These are phyloP conservation scores for Cantharis nigra DNA, from an alignment of 2,888 invertebrate genomes.

Conservation along the genomic window DNA sequence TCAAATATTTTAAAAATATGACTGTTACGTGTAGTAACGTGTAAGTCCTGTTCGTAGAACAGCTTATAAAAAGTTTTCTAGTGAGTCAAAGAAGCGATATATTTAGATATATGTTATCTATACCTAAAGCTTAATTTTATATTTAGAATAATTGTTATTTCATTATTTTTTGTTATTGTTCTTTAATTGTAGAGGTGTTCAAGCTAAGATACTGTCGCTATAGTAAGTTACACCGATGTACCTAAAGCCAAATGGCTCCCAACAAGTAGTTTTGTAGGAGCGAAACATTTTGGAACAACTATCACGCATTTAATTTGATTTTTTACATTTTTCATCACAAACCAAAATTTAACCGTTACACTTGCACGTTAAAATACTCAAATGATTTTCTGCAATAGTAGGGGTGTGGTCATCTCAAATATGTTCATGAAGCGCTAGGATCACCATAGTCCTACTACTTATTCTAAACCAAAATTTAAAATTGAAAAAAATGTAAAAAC, in stretches of 20 bases:
- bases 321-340: neutral
- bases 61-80: neutral
- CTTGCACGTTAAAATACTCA: neutral
- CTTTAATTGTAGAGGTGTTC: neutral
- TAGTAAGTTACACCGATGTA: neutral
- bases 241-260: neutral
- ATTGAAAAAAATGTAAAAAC: neutral
- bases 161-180: neutral
- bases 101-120: neutral
- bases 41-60: slow-evolving; percentile 1
- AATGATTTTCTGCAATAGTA: neutral
- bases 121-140: neutral
- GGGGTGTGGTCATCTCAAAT: too few species aligned
- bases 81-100: neutral
- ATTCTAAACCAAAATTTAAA: neutral
- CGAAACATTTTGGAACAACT: neutral
- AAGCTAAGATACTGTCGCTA: neutral
- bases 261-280: neutral
- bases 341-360: neutral
- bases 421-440: too few species aligned
- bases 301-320: neutral
- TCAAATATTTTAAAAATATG: slow-evolving; percentile 1
- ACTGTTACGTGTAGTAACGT: neutral
- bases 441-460: too few species aligned
- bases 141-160: neutral